These are phyloP conservation scores for Aurelia sp. DNA, from an alignment of 30 jellyfish, hydroid and myxozoan genomes.

Conservation along the genomic window DNA sequence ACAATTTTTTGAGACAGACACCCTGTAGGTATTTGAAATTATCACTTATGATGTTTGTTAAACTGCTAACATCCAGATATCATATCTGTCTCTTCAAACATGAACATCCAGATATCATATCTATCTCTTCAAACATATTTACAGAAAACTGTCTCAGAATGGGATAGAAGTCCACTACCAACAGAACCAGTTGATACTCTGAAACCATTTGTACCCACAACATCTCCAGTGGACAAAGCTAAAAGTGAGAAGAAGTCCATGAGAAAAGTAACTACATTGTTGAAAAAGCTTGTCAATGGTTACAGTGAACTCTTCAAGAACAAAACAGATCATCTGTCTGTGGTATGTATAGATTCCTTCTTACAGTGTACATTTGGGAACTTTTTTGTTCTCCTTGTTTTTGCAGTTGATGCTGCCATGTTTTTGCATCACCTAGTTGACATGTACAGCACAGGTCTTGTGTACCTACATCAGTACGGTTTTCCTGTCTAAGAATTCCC, in stretches of 20 bases:
- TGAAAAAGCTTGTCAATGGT: constrained; percentile 61
- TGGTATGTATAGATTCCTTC: constrained; percentile 4
- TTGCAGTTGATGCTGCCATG: too few relatives aligned
- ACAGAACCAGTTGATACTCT: constrained; percentile 44
- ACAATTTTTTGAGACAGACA: too few relatives aligned
- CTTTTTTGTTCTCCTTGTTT: too few relatives aligned
- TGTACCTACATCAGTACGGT: too few relatives aligned
- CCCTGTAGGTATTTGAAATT: too few relatives aligned
- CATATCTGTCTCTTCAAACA: neutral
- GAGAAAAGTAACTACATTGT: constrained; percentile 29
- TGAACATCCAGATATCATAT: too few relatives aligned
- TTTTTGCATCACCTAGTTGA: too few relatives aligned
- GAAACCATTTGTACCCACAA: constrained; percentile 45
- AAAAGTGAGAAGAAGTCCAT: neutral
- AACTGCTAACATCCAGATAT: too few relatives aligned
- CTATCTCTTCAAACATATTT: neutral
- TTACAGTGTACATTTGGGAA: too few relatives aligned
- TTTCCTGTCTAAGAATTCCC: too few relatives aligned
- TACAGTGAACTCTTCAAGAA: constrained; percentile 56
- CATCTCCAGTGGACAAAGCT: constrained; percentile 45
- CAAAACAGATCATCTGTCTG: constrained; percentile 37
- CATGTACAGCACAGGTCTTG: too few relatives aligned
- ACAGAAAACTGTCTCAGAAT: constrained; percentile 22
- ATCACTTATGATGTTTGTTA: too few relatives aligned
- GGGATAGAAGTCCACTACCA: constrained; percentile 19